Percentiles rank a stretch among this genome's conserved stretches.
Evolutionary conservation across 2,113 vertebrate species (phyloP).

Genomic region (Penelope pileata): DNA sequence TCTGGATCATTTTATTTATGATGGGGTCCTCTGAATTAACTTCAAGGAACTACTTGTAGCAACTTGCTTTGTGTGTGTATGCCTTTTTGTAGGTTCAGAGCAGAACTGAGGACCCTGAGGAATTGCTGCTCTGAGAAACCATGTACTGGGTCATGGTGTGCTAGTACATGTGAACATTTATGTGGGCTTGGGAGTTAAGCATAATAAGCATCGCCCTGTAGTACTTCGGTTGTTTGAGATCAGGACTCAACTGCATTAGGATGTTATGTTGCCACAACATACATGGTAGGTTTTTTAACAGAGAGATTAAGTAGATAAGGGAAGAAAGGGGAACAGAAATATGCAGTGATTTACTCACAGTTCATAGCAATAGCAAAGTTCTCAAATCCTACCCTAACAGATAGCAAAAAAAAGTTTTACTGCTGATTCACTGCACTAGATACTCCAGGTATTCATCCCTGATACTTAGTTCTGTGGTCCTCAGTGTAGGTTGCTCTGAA

Average conservation of each 20-base stretch:
- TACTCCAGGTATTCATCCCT: background rate
- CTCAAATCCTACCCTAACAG: background rate
- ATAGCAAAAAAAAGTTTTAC: background rate
- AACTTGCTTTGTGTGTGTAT: background rate
- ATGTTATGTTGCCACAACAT: background rate
- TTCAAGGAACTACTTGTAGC: background rate
- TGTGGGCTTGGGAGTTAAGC: background rate
- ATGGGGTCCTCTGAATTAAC: background rate
- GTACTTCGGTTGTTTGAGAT: background rate
- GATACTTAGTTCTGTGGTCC: background rate
- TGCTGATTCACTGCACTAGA: background rate
- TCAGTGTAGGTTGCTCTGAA: background rate
- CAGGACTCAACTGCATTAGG: background rate
- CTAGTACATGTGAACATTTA: background rate
- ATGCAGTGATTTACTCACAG: background rate
- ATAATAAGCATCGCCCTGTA: background rate
- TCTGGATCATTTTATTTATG: background rate
- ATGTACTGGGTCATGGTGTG: background rate
- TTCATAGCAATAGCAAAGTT: background rate
- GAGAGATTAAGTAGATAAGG: background rate
- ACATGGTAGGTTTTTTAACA: background rate
- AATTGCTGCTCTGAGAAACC: background rate
- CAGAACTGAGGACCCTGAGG: background rate
- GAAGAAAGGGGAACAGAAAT: background rate
- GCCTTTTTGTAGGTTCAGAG: background rate